Base-by-base conservation (phyloP, 1,140 invertebrate species). In the Drosophila insularis region DNA sequence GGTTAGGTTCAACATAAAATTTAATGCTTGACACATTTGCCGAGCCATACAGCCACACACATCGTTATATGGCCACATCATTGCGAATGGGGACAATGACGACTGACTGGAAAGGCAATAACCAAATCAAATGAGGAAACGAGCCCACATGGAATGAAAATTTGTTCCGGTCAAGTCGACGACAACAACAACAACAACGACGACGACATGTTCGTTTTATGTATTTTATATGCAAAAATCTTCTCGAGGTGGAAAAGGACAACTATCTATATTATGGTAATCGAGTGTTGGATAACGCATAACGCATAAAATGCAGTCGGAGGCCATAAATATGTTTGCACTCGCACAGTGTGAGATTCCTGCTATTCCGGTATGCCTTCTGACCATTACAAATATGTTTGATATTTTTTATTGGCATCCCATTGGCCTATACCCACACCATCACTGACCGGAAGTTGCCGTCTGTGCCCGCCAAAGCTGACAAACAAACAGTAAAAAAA, bases 201-300 rank as follows among this genome's bases (percentile, higher is more conserved):
- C 55, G 62, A 63, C 67, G 50, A 74, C 89, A 79, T 84, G 71
- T 79, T 72, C 72, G 73, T 90, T 90, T 90, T 90, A 90, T 89
- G 80, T 71, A 67, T 89, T 90, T 85, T 71, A 80, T 90, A 90
- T 90, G 89, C 84, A 90, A 90, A 90, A 90, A 66, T 68, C 58
- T 58, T 55, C 21, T 63, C 39, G 66, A 64, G 68, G 74, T 69
- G 78, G 84, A 84, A 65, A 54, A 63, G 68, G 73, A 89, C 74
- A 74, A 61, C 64, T 66, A 43, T 56, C 60, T 63, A 62, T 63
- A 62, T 87, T 87, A 87, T 87, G 84, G 85, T 89, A 87, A 87
- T 87, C 84, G 84, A 87, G 84, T 87, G 84, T 87, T 89, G 85
- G 85, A 87, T 77, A 84, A 87, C 84, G 84, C 84, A 87, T 87